Base-by-base conservation (phyloP, 2,888 invertebrate species). In the Xestia xanthographa region DNA sequence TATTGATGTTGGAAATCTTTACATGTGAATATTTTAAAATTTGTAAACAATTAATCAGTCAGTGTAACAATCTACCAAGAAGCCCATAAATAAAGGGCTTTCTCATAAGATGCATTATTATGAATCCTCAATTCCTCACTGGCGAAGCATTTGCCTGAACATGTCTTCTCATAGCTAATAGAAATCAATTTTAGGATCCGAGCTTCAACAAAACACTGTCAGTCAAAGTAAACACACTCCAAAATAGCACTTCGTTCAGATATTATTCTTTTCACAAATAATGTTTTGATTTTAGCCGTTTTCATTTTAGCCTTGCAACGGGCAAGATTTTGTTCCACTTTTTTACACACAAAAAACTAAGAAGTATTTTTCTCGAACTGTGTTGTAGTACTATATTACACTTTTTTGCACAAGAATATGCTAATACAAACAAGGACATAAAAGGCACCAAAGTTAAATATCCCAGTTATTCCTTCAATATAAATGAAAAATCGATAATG, bases 401-500 rank as follows among this genome's bases (percentile, higher is more conserved):
- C 48, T 48, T 83, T 63, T 20, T 22, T 72, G n/a, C 9, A 34
- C 29, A 41, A 45, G 6, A 65, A 45, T 53, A 48, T 53, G 22
- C 5, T 48, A 78, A 68, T 65, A 5, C 14, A 14, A 65, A 5
- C 14, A 14, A 65, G 34, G 29, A 29, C 17, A 29, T 14, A 34
- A 58, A 41, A 45, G 41, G 48, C 62, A 41, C n/a, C 29, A 29
- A 60, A 53, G 43, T 81, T 43, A 38, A 34, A 43, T 66, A 12
- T 50, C 17, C 41, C 17, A n/a, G 14, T 22, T 60, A 56, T 43
- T 67, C 43, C 43, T 50, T 71, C 50, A 74, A 63, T 56, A 6
- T 20, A 72, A 67, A 75, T 69, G 48, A 77, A 77, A 79, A 82
- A 86, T 88, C 88, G 88, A 86, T 84, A 73, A 72, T 43, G 9